Evolutionary conservation across 2,113 vertebrate species (phyloP).

Genomic region (Callocephalon fimbriatum): DNA sequence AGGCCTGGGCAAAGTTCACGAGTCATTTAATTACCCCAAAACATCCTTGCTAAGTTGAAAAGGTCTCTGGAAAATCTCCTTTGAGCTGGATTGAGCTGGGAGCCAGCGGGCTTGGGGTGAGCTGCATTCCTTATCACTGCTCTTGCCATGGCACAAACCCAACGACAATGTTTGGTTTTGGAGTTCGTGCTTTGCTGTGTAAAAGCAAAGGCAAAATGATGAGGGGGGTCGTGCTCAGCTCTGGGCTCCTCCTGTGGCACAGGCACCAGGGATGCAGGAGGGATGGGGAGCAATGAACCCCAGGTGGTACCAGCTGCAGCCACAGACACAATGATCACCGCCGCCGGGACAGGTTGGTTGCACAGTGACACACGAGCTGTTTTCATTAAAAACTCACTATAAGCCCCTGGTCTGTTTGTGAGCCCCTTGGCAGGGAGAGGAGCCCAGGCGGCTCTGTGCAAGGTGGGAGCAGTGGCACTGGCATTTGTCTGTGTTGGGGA

Average conservation of each 20-base stretch:
- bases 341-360: fast-evolving
- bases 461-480: fast-evolving
- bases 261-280: background rate
- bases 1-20: background rate
- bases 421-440: fast-evolving
- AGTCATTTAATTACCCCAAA: background rate
- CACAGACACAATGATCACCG: background rate
- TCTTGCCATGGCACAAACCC: background rate
- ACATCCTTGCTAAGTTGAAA: background rate
- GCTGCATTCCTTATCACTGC: background rate
- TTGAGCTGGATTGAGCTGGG: background rate
- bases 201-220: background rate
- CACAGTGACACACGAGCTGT: background rate
- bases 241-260: background rate
- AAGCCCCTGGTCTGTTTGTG: background rate
- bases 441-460: fast-evolving
- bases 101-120: background rate
- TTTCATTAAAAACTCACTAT: background rate
- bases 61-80: conserved; percentile 13
- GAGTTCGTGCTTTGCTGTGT: background rate
- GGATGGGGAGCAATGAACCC: background rate
- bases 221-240: background rate
- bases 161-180: background rate
- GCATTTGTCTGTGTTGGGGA: background rate
- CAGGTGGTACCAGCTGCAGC: fast-evolving